phyloP scores from a whole-genome alignment of 1,140 invertebrate genomes.

The Rhagoletis pomonella region DNA sequence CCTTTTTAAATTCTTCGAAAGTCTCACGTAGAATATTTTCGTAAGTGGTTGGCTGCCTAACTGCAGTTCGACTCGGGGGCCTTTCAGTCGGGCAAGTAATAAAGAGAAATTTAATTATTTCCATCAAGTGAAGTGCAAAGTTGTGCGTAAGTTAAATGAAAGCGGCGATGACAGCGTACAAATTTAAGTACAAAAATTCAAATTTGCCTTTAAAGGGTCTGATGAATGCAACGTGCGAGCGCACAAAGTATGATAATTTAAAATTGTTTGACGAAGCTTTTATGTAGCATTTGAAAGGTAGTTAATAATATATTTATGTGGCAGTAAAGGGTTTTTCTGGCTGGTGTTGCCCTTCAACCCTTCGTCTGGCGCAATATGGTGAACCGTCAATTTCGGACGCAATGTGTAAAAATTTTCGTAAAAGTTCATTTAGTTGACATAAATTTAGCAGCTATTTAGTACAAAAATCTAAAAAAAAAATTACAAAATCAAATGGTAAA shows the following conservation, averaged over 20 bases:
- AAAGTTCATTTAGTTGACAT: too few relatives aligned
- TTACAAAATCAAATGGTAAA: too few relatives aligned
- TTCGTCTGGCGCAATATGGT: too few relatives aligned
- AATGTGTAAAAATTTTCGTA: too few relatives aligned
- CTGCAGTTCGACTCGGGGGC: neutral
- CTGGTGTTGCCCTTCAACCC: too few relatives aligned
- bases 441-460: too few relatives aligned
- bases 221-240: neutral
- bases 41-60: neutral
- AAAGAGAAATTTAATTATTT: slow-evolving; percentile 37
- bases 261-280: neutral
- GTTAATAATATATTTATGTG: too few relatives aligned
- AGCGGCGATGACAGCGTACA: neutral
- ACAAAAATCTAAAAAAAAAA: too few relatives aligned
- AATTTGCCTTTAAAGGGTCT: neutral
- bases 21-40: neutral
- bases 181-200: neutral
- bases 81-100: neutral
- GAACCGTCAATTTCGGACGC: too few relatives aligned
- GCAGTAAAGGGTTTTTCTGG: too few relatives aligned
- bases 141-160: slow-evolving; percentile 31
- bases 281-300: too few relatives aligned
- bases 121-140: slow-evolving; percentile 39
- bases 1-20: slow-evolving; percentile 17
- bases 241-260: neutral